phyloP scores from a whole-genome alignment of 2,888 invertebrate genomes.

The Atherix ibis region DNA sequence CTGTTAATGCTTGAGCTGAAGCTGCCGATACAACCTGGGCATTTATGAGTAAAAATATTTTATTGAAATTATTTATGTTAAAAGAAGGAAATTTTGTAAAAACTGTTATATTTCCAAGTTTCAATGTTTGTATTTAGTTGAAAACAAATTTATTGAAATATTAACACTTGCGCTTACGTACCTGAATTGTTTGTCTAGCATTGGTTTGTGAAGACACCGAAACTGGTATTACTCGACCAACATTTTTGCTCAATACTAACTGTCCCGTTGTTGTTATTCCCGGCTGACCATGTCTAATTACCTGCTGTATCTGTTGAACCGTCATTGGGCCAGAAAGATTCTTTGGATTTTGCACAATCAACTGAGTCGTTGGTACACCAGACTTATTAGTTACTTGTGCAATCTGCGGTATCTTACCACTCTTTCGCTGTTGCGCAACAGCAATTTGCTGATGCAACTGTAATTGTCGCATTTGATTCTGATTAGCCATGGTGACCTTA shows the following conservation, averaged over 20 bases:
- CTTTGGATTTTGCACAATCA: conserved; percentile 52
- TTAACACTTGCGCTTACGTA: conserved; percentile 14
- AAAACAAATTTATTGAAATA: neutral
- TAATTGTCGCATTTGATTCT: conserved; percentile 49
- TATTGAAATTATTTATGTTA: too few species aligned
- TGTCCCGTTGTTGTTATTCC: conserved; percentile 33
- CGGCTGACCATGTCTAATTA: conserved; percentile 45
- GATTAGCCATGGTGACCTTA: conserved; percentile 40
- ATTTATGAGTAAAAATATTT: neutral
- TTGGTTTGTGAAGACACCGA: conserved; percentile 39
- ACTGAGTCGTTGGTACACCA: conserved; percentile 46
- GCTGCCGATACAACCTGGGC: conserved; percentile 40
- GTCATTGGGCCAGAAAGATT: conserved; percentile 43
- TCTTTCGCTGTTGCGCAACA: conserved; percentile 39
- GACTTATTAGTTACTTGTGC: conserved; percentile 26
- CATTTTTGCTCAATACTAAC: conserved; percentile 42
- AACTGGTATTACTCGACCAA: conserved; percentile 49
- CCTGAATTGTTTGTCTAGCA: conserved; percentile 40
- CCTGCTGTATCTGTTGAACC: conserved; percentile 59
- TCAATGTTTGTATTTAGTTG: neutral
- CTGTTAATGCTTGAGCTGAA: conserved; percentile 34
- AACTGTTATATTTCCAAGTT: neutral
- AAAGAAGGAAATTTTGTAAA: neutral
- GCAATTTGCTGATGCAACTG: conserved; percentile 42
- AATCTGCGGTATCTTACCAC: conserved; percentile 44